Base-by-base conservation (phyloP, 2,888 invertebrate genomes). In the Ganaspis brasiliensis region DNA sequence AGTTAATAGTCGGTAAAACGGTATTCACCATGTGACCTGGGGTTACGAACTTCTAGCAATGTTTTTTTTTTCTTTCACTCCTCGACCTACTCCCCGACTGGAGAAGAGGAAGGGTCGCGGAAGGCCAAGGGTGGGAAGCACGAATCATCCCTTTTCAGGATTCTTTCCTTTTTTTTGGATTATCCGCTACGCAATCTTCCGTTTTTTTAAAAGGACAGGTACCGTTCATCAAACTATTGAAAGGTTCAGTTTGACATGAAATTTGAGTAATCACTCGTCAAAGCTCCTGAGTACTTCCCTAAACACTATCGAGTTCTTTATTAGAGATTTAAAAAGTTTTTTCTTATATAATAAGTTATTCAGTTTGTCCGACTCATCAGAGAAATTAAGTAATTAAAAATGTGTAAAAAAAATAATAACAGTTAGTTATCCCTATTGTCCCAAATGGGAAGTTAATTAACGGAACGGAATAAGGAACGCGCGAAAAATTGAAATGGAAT, bases 1-100 rank as follows among this genome's bases (percentile, higher is more conserved):
- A 91, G 91, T 91, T 91, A 91, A 91, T 91, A 91, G 91, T 91
- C 89, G 91, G 91, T 91, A 91, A 91, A 91, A 91, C 91, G 90
- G 91, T 88, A 90, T 91, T 91, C 91, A 90, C 87, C 88, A 88
- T 79, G 85, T 89, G 89, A 91, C 90, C 90, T 84, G 71, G 81
- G 80, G 82, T 79, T 78, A 78, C 79, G 79, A 80, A 74, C 80
- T 81, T 80, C 77, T 81, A 77, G 83, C 82, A 79, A 82, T 84
- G 84, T 85, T 84, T 84, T 84, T 83, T 80, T 82, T 56, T 67
- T 45, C 31, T 37, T 72, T 67, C 55, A 21, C 26, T 71, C 73
- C 56, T 76, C 74, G 67, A 73, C 74, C 74, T 78, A 61, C 73
- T 61, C 74, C 40, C 74, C 73, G 67, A 45, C 45, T 45, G 24